Evolutionary conservation across 2,888 invertebrate species (phyloP).

Genomic region (Scrobipalpa costella): DNA sequence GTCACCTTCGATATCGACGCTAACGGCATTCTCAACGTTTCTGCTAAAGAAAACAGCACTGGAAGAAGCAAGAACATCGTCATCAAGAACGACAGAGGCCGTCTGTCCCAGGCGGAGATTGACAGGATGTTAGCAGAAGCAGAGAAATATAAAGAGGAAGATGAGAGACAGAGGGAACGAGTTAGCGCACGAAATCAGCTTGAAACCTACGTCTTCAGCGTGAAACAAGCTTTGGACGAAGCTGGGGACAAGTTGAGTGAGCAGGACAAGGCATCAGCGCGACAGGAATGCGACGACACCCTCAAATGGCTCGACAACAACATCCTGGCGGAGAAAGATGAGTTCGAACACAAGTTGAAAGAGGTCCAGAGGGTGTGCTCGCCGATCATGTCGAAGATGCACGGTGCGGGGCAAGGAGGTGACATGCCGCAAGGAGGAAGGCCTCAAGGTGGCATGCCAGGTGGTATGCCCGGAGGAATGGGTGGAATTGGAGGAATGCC

Average conservation of each 20-base stretch:
- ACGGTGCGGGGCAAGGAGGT: slow-evolving; percentile 50
- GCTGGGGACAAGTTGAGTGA: slow-evolving; percentile 75
- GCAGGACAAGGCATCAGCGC: slow-evolving; percentile 76
- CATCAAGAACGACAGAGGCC: slow-evolving; percentile 82
- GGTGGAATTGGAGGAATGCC: slow-evolving; percentile 29
- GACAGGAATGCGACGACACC: slow-evolving; percentile 70
- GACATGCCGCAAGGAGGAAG: slow-evolving; percentile 20
- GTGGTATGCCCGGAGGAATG: slow-evolving; percentile 16
- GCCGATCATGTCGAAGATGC: slow-evolving; percentile 72
- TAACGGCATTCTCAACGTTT: slow-evolving; percentile 87
- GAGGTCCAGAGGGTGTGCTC: slow-evolving; percentile 75
- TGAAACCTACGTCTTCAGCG: slow-evolving; percentile 67
- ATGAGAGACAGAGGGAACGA: slow-evolving; percentile 81
- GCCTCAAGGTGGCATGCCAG: slow-evolving; percentile 21
- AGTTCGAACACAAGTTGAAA: slow-evolving; percentile 76
- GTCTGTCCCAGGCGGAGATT: slow-evolving; percentile 87
- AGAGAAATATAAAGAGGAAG: slow-evolving; percentile 81
- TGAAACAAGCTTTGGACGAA: slow-evolving; percentile 82
- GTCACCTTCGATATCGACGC: slow-evolving; percentile 83
- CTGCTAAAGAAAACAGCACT: slow-evolving; percentile 81
- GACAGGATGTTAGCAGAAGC: slow-evolving; percentile 74
- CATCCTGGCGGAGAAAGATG: slow-evolving; percentile 79
- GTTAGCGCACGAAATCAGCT: slow-evolving; percentile 82
- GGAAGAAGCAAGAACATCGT: slow-evolving; percentile 84
- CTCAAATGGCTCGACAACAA: slow-evolving; percentile 84